Conservation (phyloP, 64 coral and sea anemone species). For the Catalaphyllia jardinei region DNA sequence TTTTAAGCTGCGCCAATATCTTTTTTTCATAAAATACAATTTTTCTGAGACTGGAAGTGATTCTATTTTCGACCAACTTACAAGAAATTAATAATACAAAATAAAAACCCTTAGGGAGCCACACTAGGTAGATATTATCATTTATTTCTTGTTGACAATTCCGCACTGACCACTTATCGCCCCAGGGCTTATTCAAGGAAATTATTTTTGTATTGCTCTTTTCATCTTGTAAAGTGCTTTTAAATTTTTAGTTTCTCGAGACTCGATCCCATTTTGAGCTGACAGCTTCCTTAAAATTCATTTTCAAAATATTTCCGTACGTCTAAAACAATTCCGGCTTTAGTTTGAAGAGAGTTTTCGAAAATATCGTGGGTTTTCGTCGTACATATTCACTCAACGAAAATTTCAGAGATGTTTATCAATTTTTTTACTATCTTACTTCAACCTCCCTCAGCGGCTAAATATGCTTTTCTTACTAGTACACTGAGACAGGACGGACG, state of each 20-base stretch:
- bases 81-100: neutral
- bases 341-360: neutral
- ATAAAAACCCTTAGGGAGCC: conserved; percentile 17
- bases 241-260: neutral
- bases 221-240: conserved; percentile 5
- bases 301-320: neutral
- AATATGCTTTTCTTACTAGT: neutral
- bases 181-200: conserved; percentile 11
- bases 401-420: neutral
- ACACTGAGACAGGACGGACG: neutral
- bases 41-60: neutral
- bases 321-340: conserved; percentile 34
- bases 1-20: neutral
- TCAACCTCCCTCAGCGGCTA: neutral
- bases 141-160: conserved; percentile 37
- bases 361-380: neutral
- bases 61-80: neutral
- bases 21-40: neutral
- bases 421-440: neutral
- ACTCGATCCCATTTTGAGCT: neutral
- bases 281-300: conserved; percentile 30
- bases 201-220: conserved; percentile 46
- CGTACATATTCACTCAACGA: neutral
- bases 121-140: neutral
- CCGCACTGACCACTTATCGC: conserved; percentile 14